Evolutionary conservation across 2,888 invertebrate species (phyloP).

Genomic region (Brenthis daphne): DNA sequence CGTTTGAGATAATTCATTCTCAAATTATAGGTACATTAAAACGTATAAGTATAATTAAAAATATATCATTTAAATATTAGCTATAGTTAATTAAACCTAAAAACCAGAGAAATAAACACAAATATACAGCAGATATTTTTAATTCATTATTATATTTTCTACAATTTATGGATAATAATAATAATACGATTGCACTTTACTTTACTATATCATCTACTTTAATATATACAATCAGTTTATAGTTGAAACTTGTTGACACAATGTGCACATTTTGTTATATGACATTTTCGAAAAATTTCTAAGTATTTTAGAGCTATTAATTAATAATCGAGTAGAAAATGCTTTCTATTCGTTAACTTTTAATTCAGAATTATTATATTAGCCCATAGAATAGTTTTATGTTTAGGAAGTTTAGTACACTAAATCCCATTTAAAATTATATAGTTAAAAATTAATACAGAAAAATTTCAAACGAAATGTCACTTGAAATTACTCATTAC

Average conservation of each 20-base stretch:
- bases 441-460: no score
- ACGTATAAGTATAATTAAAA: not conserved
- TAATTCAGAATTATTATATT: no score
- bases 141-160: conserved; percentile 41
- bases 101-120: conserved; percentile 13
- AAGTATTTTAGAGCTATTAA: not conserved
- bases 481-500: no score
- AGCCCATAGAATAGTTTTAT: no score
- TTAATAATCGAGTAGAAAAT: not conserved
- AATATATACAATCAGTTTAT: conserved; percentile 47
- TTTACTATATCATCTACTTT: conserved; percentile 59
- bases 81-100: not conserved
- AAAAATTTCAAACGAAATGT: no score
- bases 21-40: not conserved
- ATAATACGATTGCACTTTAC: conserved; percentile 72
- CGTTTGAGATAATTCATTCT: not conserved
- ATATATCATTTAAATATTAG: conserved; percentile 1
- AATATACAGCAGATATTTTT: conserved; percentile 35
- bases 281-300: conserved; percentile 3
- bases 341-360: no score
- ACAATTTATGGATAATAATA: conserved; percentile 53
- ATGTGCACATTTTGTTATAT: not conserved
- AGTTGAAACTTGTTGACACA: conserved; percentile 17
- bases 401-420: no score
- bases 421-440: no score